Conservation (phyloP, 2,113 vertebrate genomes). For the Bungarus multicinctus region DNA sequence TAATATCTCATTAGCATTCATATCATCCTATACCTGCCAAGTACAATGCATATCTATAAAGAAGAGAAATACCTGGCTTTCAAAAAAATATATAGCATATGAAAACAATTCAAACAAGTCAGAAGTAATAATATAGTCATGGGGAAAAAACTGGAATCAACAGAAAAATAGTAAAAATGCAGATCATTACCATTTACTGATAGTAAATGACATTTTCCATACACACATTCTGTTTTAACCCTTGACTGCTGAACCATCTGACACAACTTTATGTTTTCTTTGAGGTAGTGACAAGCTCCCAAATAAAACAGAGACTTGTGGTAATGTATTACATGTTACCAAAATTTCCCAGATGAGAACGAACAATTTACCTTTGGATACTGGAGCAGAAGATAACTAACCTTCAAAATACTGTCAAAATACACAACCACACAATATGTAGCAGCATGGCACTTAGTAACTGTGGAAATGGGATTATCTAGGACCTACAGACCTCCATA, state of each 20-base stretch:
- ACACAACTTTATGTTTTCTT: not conserved
- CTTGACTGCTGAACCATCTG: conserved; percentile 5
- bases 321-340: conserved; percentile 2
- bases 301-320: not conserved
- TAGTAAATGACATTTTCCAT: conserved; percentile 47
- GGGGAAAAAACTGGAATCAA: conserved; percentile 13
- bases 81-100: conserved; percentile 21
- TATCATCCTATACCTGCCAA: not conserved
- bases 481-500: conserved; percentile 71
- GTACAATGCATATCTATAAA: conserved; percentile 26
- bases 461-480: conserved; percentile 45
- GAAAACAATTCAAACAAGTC: conserved; percentile 8
- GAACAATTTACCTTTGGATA: not conserved
- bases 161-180: conserved; percentile 16
- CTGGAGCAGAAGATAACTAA: not conserved
- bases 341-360: not conserved
- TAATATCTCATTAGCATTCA: conserved; percentile 16
- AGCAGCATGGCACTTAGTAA: conserved; percentile 42
- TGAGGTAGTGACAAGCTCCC: conserved; percentile 16
- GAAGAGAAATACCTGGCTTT: conserved; percentile 16
- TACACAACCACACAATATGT: not conserved
- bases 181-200: conserved; percentile 25
- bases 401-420: not conserved
- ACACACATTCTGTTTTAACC: conserved; percentile 2
- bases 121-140: not conserved